phyloP scores from a whole-genome alignment of 1,140 invertebrate genomes.

The Lutraria rhynchaena region DNA sequence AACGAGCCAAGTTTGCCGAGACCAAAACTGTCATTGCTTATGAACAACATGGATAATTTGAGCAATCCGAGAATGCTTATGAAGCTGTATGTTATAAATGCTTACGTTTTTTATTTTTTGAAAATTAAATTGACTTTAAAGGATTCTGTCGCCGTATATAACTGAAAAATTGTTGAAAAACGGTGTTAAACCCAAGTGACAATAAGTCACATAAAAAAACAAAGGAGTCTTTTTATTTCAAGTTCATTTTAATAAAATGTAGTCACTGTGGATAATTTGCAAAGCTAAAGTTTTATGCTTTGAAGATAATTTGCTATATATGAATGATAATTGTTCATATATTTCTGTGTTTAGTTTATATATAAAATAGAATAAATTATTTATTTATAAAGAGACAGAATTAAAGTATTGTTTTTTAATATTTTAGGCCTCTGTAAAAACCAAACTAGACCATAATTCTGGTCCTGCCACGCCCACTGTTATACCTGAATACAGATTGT shows the following conservation, averaged over 20 bases:
- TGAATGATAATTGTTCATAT: too few relatives aligned
- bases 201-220: too few relatives aligned
- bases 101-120: too few relatives aligned
- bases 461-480: slow-evolving; percentile 89
- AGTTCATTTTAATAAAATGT: too few relatives aligned
- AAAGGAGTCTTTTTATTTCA: too few relatives aligned
- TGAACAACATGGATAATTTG: slow-evolving; percentile 98
- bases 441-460: slow-evolving; percentile 91
- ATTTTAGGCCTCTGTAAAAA: slow-evolving; percentile 90
- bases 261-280: too few relatives aligned
- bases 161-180: too few relatives aligned
- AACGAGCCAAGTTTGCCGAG: slow-evolving; percentile 94
- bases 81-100: slow-evolving; percentile 87
- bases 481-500: slow-evolving; percentile 89
- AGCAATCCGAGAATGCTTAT: slow-evolving; percentile 94
- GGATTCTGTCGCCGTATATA: too few relatives aligned
- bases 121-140: too few relatives aligned
- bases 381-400: neutral
- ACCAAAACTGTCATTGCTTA: slow-evolving; percentile 95
- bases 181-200: too few relatives aligned
- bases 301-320: too few relatives aligned
- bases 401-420: neutral
- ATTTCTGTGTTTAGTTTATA: too few relatives aligned
- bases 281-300: neutral
- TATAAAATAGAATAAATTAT: neutral